Evolutionary conservation across 2,888 invertebrate species (phyloP), one percentile per base, ranked within the genome.

Genomic region (Eucriotettix oculatus): DNA sequence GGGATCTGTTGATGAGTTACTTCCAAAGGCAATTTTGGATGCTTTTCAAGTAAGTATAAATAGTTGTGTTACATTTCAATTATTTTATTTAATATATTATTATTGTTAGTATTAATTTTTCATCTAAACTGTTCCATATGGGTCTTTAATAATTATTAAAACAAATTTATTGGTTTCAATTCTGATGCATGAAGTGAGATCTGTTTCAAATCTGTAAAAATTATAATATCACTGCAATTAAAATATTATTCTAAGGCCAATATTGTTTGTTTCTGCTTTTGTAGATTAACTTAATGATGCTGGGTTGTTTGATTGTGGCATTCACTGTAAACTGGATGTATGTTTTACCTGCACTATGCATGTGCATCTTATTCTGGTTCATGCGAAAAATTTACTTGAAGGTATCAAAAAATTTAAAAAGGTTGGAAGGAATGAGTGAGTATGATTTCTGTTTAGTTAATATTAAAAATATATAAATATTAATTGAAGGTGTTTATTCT

Each of bases 401-500:
- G 64, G 84, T 85, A 0, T 85, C 87, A 58, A 83, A 89, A 52
- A 87, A 87, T 71, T 73, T 88, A 41, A 89, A 82, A 68, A 73
- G 81, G 54, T 70, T 83, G 61, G 83, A 83, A 68, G 82, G 82
- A 67, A 80, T 80, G 65, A 77, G 55, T 55, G 16, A 55, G 55
- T 55, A 41, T 42, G 10, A 0, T 10, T 10, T 54, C 16, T n/a
- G 16, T 52, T 16, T 52, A 10, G 1, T 10, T 16, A 10, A 52
- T 52, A 52, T 52, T 52, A 9, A 16, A 9, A 16, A 16, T 52
- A 10, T 2, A 10, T n/a, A 41, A 41, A 54, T 14, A 14, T 10
- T 54, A 14, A 12, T 1, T 58, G 7, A 16, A 11, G 12, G 17
- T 42, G 53, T 29, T 58, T 10, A 55, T 29, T 29, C 29, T 29